Percentiles rank a stretch among this genome's conserved stretches.
Evolutionary conservation across 2,113 vertebrate species (phyloP).

Genomic region (Anarhynchus alexandrinus): DNA sequence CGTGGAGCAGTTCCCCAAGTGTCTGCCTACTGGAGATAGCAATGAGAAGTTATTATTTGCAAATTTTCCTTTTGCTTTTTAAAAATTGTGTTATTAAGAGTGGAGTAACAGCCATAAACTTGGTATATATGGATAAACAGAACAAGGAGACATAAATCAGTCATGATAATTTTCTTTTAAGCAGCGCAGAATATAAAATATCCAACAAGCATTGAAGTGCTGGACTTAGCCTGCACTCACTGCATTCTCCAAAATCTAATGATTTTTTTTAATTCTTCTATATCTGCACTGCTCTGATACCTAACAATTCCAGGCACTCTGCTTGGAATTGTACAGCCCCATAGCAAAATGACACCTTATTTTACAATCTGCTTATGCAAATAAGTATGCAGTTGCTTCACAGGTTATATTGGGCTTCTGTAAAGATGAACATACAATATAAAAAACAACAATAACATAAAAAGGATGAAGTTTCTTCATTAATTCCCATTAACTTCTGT

Average conservation of each 20-base stretch:
- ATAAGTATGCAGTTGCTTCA: background rate
- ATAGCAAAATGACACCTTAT: background rate
- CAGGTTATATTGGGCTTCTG: background rate
- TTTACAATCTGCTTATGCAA: background rate
- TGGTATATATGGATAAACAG: background rate
- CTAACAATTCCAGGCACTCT: background rate
- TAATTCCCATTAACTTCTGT: background rate
- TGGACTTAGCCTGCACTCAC: background rate
- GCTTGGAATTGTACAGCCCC: background rate
- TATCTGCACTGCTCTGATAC: background rate
- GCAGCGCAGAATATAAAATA: background rate
- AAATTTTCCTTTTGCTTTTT: background rate
- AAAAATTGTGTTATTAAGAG: fast-evolving
- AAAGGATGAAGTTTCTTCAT: background rate
- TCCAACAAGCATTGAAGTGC: background rate
- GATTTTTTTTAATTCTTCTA: background rate
- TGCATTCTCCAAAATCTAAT: background rate
- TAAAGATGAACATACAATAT: background rate
- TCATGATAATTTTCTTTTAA: background rate
- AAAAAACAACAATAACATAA: background rate
- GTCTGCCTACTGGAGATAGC: background rate
- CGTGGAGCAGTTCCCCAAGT: background rate
- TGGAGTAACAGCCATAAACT: background rate
- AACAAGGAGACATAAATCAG: background rate
- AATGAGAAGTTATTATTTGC: background rate